phyloP scores from a whole-genome alignment of 2,113 vertebrate genomes.

The Hemicordylus capensis region DNA sequence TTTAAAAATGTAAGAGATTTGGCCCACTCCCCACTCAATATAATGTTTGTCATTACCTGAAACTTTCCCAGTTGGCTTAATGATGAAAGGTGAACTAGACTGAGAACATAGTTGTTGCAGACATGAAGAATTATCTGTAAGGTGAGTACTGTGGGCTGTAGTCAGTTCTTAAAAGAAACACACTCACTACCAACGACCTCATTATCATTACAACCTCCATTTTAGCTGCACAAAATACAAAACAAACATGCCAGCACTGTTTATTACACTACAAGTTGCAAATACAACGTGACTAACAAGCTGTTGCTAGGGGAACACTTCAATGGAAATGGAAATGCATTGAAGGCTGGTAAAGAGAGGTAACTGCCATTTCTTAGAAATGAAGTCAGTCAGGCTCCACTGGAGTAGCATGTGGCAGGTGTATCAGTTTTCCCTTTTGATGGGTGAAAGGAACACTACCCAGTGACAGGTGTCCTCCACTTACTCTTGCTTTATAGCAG shows the following conservation, averaged over 20 bases:
- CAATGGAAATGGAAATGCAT: conserved; percentile 48
- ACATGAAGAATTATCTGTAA: not conserved
- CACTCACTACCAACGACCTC: not conserved
- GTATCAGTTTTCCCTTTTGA: conserved; percentile 40
- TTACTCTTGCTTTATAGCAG: conserved; percentile 44
- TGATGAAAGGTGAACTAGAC: not conserved
- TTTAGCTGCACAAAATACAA: not conserved
- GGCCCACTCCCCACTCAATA: not conserved
- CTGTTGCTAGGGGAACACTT: conserved; percentile 51
- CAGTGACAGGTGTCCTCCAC: conserved; percentile 26
- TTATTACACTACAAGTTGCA: conserved; percentile 50
- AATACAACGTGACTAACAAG: conserved; percentile 37
- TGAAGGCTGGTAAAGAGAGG: conserved; percentile 45
- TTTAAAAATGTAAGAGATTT: not conserved
- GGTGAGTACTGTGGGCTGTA: not conserved
- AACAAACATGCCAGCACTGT: not conserved
- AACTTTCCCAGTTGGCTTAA: not conserved
- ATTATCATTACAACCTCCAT: not conserved
- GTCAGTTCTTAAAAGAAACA: not conserved
- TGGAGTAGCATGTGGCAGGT: conserved; percentile 43
- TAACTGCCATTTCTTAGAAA: conserved; percentile 69
- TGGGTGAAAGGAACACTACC: conserved; percentile 37
- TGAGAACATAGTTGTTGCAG: not conserved
- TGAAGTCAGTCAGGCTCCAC: conserved; percentile 61
- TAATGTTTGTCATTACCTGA: not conserved